Conservation (phyloP, 2,797 vertebrate species). For the Nothura maculosa region DNA sequence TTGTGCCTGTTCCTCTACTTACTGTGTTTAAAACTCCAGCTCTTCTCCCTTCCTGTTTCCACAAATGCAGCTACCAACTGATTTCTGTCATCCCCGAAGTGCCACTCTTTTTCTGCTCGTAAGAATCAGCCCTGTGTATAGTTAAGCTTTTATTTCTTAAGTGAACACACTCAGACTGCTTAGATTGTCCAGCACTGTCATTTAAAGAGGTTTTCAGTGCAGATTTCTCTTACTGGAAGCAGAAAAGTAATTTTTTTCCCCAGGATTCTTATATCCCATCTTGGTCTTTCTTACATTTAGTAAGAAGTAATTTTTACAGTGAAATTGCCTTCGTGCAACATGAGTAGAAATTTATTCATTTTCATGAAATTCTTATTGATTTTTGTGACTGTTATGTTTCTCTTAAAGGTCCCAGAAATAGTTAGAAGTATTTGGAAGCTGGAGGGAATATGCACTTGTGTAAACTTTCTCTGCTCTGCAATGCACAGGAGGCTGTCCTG, state of each 20-base stretch:
- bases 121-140: neutral
- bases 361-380: neutral
- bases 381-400: neutral
- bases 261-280: neutral
- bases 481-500: neutral
- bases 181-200: neutral
- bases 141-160: neutral
- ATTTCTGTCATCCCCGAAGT: neutral
- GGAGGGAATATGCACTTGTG: neutral
- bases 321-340: neutral
- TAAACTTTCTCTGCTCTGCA: neutral
- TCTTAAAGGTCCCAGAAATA: neutral
- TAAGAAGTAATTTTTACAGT: neutral
- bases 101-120: neutral
- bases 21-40: neutral
- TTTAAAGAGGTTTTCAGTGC: slow-evolving; percentile 1
- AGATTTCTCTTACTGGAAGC: neutral
- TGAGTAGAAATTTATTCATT: neutral
- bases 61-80: neutral
- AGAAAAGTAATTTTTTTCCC: neutral
- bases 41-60: neutral
- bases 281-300: neutral
- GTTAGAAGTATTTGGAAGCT: neutral
- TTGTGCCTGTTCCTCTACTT: neutral
- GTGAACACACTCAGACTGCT: neutral